Evolutionary conservation across 2,888 invertebrate genomes (phyloP).

Genomic region (Steinernema hermaphroditum): DNA sequence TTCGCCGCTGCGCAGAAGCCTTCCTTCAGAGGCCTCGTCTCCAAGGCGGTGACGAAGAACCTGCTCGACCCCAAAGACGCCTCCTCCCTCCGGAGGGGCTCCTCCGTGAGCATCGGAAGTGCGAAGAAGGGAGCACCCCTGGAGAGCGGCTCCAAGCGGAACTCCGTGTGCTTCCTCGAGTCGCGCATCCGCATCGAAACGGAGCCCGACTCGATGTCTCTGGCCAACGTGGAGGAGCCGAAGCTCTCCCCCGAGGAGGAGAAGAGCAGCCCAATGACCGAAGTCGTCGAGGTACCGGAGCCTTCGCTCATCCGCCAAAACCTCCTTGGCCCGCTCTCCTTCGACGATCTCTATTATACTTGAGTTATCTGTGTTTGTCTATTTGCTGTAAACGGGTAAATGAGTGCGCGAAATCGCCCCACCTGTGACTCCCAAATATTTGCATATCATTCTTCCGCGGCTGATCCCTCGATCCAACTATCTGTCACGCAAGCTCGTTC

Average conservation of each 20-base stretch:
- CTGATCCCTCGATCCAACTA: not conserved
- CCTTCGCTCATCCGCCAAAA: constrained; percentile 59
- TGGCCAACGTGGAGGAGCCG: constrained; percentile 16
- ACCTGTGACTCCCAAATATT: constrained; percentile 23
- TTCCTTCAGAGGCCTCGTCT: constrained; percentile 16
- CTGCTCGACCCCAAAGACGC: constrained; percentile 17
- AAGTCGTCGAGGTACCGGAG: constrained; percentile 32
- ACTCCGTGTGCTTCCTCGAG: constrained; percentile 30
- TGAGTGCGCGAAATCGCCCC: constrained; percentile 22
- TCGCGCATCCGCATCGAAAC: constrained; percentile 12
- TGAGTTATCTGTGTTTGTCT: constrained; percentile 34
- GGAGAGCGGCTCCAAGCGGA: constrained; percentile 6
- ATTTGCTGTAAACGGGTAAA: constrained; percentile 12
- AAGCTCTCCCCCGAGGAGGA: no score
- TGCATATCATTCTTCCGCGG: constrained; percentile 27
- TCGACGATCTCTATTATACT: constrained; percentile 64
- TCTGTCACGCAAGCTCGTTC: constrained; percentile 9
- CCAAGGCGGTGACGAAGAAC: not conserved
- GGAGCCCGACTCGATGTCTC: constrained; percentile 30
- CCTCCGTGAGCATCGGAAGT: not conserved
- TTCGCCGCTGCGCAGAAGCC: constrained; percentile 11
- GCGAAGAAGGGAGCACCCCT: not conserved
- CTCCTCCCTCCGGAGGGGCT: not conserved
- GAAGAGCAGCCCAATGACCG: no score
- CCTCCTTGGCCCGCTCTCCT: constrained; percentile 60